phyloP scores from a whole-genome alignment of 2,797 vertebrate species.

The Buphagus erythrorhynchus region DNA sequence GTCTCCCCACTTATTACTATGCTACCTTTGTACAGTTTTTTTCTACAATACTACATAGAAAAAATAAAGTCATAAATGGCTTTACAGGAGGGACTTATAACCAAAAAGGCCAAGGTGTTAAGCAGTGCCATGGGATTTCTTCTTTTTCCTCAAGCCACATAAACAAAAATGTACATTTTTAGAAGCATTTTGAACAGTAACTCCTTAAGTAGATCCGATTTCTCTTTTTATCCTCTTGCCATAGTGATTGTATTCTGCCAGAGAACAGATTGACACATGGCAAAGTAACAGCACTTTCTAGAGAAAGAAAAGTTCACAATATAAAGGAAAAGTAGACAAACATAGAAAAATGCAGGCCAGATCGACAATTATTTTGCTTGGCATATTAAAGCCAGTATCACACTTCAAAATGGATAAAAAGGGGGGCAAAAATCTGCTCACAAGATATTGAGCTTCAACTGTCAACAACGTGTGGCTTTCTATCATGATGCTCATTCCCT shows the following conservation, averaged over 20 bases:
- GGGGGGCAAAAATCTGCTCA: neutral
- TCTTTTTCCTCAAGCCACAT: neutral
- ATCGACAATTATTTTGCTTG: neutral
- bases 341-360: neutral
- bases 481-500: neutral
- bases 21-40: conserved; percentile 46
- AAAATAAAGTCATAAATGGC: conserved; percentile 4
- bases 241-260: neutral
- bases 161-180: conserved; percentile 12
- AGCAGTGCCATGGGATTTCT: neutral
- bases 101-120: neutral
- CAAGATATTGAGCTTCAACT: neutral
- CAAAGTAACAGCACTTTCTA: neutral
- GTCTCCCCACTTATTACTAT: conserved; percentile 14
- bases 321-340: neutral
- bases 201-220: neutral
- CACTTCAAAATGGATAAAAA: neutral
- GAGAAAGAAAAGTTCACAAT: neutral
- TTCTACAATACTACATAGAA: neutral
- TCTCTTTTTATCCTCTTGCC: neutral
- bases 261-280: neutral
- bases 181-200: neutral
- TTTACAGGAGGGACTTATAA: neutral
- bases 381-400: neutral
- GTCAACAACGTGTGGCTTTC: neutral